phyloP scores from a whole-genome alignment of 2,113 vertebrate species.

The Osmerus mordax region DNA sequence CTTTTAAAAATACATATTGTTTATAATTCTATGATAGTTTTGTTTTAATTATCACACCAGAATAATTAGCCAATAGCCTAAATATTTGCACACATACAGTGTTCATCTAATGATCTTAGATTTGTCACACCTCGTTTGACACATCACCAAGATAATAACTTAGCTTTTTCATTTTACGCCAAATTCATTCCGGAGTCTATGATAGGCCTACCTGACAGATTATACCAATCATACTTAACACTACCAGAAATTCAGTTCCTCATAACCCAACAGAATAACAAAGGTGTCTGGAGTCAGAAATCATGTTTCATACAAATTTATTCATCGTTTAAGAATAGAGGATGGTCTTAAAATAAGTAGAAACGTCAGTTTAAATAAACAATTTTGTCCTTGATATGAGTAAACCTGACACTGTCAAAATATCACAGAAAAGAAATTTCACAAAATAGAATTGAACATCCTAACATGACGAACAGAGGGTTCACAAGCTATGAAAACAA shows the following conservation, averaged over 20 bases:
- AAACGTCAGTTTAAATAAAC: slow-evolving; percentile 78
- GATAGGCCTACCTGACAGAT: slow-evolving; percentile 5
- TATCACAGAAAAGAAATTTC: slow-evolving; percentile 78
- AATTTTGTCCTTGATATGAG: slow-evolving; percentile 69
- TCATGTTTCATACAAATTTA: slow-evolving; percentile 79
- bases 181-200: background rate
- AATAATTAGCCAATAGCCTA: too few species aligned
- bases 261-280: slow-evolving; percentile 28
- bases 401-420: slow-evolving; percentile 80
- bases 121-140: slow-evolving; percentile 31
- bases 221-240: slow-evolving; percentile 8
- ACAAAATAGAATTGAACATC: slow-evolving; percentile 69
- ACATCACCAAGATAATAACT: slow-evolving; percentile 24
- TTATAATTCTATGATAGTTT: background rate
- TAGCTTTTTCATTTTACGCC: background rate
- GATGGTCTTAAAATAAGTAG: slow-evolving; percentile 79
- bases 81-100: background rate
- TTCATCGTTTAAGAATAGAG: slow-evolving; percentile 81
- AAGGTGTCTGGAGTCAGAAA: slow-evolving; percentile 45
- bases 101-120: slow-evolving; percentile 8
- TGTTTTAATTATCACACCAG: background rate
- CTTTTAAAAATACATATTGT: too few species aligned
- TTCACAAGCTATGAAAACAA: slow-evolving; percentile 74
- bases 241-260: background rate
- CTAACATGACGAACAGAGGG: slow-evolving; percentile 74